These are phyloP conservation scores for Phycodurus eques DNA, from an alignment of 2,113 vertebrate genomes.

Conservation along the genomic window DNA sequence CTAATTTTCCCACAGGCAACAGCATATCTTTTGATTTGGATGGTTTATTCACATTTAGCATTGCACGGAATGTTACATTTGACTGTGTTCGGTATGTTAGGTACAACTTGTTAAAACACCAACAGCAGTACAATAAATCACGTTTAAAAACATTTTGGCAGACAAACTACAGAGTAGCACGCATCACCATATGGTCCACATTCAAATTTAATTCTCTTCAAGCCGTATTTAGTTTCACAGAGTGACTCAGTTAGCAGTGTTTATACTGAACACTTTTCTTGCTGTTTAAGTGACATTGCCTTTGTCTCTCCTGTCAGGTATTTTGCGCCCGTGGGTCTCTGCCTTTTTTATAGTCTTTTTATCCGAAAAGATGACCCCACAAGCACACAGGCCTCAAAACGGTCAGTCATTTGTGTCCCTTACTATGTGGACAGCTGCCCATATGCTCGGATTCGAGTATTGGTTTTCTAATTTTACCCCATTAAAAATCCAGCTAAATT, in stretches of 20 bases:
- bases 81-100: background rate
- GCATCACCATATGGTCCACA: background rate
- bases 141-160: background rate
- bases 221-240: constrained; percentile 44
- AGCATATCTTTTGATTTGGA: constrained; percentile 56
- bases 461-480: background rate
- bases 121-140: background rate
- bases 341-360: constrained; percentile 48
- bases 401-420: constrained; percentile 37
- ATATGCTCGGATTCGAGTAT: background rate
- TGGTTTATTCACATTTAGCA: constrained; percentile 40
- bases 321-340: constrained; percentile 49
- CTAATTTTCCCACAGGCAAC: constrained; percentile 68
- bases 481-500: background rate
- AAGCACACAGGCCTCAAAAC: constrained; percentile 33
- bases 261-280: constrained; percentile 47
- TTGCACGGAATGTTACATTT: background rate
- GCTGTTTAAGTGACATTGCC: constrained; percentile 40
- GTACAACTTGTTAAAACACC: constrained; percentile 3
- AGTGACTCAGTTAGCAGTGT: constrained; percentile 37
- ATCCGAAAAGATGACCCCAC: constrained; percentile 17
- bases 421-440: constrained; percentile 12
- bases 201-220: constrained; percentile 19
- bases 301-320: constrained; percentile 53
- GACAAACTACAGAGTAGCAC: constrained; percentile 14